A percentile compares a stretch with the other conserved stretches of the same genome.
phyloP scores from a whole-genome alignment of 2,797 vertebrate genomes.

The Alectoris magna region DNA sequence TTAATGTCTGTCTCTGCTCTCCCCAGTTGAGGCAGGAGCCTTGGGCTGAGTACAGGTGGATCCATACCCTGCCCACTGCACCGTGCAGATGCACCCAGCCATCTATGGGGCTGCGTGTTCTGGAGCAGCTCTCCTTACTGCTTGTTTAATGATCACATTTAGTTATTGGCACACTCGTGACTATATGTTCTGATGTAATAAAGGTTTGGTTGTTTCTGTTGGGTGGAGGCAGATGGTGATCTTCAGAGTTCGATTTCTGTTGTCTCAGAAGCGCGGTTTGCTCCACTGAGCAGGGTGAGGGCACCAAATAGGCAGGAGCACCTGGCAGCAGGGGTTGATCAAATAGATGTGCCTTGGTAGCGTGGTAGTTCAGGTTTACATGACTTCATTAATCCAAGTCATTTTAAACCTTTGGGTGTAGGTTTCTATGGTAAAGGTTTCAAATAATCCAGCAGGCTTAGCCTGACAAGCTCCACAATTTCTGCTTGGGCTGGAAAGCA shows the following conservation, averaged over 20 bases:
- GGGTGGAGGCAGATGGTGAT: neutral
- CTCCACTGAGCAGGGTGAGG: rapidly evolving
- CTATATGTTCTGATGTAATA: neutral
- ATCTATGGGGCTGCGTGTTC: rapidly evolving
- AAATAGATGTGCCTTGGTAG: no score
- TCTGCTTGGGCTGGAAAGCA: neutral
- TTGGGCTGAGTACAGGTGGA: no score
- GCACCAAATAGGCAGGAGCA: neutral
- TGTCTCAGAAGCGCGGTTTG: neutral
- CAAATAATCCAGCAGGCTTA: neutral
- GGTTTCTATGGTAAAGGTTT: neutral
- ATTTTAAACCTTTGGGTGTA: neutral
- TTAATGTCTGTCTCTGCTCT: rapidly evolving
- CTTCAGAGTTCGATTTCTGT: rapidly evolving
- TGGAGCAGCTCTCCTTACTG: rapidly evolving
- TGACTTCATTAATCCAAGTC: rapidly evolving
- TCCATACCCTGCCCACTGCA: neutral
- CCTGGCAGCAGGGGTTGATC: neutral
- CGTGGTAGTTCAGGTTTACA: neutral
- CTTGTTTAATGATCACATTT: rapidly evolving
- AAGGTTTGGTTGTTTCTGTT: neutral
- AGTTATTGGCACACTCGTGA: rapidly evolving
- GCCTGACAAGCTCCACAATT: neutral
- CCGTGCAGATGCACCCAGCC: no score
- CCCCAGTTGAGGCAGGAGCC: no score